Percentiles rank a stretch among this genome's conserved stretches.
phyloP scores from a whole-genome alignment of 2,113 vertebrate species.

The Sphaerodactylus townsendi region DNA sequence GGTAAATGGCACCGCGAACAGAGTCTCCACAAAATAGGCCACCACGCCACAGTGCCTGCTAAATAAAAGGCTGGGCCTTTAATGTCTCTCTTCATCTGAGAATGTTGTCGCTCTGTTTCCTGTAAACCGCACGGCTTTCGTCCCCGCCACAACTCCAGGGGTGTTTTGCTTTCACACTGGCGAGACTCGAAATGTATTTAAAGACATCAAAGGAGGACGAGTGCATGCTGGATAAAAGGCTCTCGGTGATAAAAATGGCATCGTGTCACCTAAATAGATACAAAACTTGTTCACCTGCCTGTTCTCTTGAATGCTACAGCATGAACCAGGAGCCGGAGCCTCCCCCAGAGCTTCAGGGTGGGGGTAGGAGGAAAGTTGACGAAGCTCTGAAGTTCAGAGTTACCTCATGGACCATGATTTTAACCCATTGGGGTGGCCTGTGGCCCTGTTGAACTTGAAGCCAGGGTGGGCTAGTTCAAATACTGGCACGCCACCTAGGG shows the following conservation, averaged over 20 bases:
- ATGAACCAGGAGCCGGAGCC: neutral
- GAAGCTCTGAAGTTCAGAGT: no score
- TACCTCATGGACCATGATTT: no score
- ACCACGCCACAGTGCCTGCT: slow-evolving; percentile 17
- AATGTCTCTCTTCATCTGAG: rapidly evolving
- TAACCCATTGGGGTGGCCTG: no score
- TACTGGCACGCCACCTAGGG: no score
- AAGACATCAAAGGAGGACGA: slow-evolving; percentile 20
- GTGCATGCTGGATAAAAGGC: neutral
- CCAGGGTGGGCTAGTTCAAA: no score
- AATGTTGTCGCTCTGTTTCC: neutral
- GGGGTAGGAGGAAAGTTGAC: no score
- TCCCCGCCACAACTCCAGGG: neutral
- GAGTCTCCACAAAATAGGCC: slow-evolving; percentile 28
- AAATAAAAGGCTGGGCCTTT: slow-evolving; percentile 17
- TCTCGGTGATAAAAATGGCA: neutral
- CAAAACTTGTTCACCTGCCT: neutral
- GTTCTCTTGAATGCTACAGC: neutral
- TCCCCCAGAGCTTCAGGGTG: no score
- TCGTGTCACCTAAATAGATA: neutral
- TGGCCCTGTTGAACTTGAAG: no score
- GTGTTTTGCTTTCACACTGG: slow-evolving; percentile 27
- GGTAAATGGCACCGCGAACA: slow-evolving; percentile 26
- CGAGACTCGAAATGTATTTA: slow-evolving; percentile 18
- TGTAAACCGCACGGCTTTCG: neutral